phyloP scores from a whole-genome alignment of 2,113 vertebrate genomes.

The Oryzias woworae region DNA sequence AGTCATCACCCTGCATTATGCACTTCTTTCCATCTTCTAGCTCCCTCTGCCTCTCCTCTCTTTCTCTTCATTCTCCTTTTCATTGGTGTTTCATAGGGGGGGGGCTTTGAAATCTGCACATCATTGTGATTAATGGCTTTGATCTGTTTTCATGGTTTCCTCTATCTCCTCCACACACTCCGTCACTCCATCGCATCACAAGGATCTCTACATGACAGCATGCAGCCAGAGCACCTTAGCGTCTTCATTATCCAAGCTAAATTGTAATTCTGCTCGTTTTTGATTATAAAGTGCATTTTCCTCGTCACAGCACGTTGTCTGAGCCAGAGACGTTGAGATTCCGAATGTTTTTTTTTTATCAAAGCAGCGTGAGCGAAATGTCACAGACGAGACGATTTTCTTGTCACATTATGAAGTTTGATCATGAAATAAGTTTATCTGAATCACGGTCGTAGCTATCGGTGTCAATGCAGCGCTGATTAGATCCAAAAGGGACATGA shows the following conservation, averaged over 20 bases:
- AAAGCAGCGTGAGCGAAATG: neutral
- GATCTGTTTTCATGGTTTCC: conserved; percentile 45
- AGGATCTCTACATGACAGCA: conserved; percentile 3
- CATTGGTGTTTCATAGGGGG: conserved; percentile 18
- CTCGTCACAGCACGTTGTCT: conserved; percentile 24
- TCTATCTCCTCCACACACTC: conserved; percentile 8
- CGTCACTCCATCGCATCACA: conserved; percentile 18
- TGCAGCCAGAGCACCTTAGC: conserved; percentile 28
- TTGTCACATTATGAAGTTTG: conserved; percentile 3
- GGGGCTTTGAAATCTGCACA: conserved; percentile 44
- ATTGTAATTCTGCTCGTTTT: conserved; percentile 38
- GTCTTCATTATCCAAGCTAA: conserved; percentile 58
- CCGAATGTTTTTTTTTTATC: neutral
- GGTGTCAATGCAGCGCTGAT: neutral
- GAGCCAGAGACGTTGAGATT: neutral
- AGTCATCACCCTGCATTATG: conserved; percentile 42
- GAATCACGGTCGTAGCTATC: too few relatives aligned
- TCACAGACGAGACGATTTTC: neutral
- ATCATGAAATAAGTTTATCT: too few relatives aligned
- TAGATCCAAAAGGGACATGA: neutral
- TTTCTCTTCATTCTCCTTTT: conserved; percentile 15
- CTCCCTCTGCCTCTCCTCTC: conserved; percentile 5
- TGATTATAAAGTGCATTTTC: conserved; percentile 42
- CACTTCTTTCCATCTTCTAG: conserved; percentile 5
- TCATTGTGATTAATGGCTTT: conserved; percentile 67